Conservation (phyloP, 2,113 vertebrate genomes). For the Trogon surrucura region DNA sequence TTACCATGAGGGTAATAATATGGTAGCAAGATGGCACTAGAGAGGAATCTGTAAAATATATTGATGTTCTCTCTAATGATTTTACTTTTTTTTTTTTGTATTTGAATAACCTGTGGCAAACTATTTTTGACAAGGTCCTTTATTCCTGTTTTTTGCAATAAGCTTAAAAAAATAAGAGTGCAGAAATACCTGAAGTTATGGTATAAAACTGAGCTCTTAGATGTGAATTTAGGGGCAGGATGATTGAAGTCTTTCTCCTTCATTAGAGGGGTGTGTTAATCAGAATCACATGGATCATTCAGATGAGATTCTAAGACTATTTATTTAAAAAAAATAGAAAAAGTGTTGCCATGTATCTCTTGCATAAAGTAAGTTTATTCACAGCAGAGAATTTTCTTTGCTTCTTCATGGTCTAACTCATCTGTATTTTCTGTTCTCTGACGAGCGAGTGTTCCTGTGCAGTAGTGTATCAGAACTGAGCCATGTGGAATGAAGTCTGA, state of each 20-base stretch:
- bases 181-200: background rate
- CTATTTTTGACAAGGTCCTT: background rate
- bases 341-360: background rate
- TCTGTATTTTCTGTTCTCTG: background rate
- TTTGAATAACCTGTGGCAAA: background rate
- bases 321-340: background rate
- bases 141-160: rapidly evolving
- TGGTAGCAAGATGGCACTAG: background rate
- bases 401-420: background rate
- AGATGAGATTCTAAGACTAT: background rate
- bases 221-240: background rate
- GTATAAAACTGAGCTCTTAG: background rate
- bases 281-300: background rate
- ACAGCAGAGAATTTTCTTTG: background rate
- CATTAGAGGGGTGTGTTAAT: background rate
- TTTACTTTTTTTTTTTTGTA: background rate
- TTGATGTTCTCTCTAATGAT: background rate
- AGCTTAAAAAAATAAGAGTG: background rate
- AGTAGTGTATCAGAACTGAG: background rate
- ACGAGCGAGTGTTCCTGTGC: background rate
- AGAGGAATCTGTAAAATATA: background rate
- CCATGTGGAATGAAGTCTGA: background rate
- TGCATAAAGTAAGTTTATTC: background rate
- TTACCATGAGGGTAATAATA: background rate
- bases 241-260: background rate